A percentile compares a stretch with the other conserved stretches of the same genome.
Conservation (phyloP, 2,888 invertebrate species). For the Lathronympha strigana region DNA sequence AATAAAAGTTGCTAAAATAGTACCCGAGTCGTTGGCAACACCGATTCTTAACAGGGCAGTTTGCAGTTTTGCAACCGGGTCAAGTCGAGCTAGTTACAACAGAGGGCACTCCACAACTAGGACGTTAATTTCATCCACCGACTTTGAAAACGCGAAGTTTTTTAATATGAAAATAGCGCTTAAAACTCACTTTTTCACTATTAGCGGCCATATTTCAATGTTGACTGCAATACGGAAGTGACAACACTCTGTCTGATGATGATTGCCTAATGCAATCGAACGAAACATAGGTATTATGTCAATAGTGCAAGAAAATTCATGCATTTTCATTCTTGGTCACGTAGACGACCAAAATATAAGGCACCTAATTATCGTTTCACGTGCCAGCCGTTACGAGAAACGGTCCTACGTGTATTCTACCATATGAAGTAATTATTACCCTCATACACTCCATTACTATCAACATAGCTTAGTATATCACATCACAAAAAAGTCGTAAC, state of each 20-base stretch:
- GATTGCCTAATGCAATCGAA: too few relatives aligned
- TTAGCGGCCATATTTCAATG: too few relatives aligned
- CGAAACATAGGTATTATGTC: too few relatives aligned
- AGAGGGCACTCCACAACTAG: background rate
- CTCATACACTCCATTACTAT: slow-evolving; percentile 4
- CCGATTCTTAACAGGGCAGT: background rate
- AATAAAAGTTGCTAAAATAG: too few relatives aligned
- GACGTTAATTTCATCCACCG: background rate
- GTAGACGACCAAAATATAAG: background rate
- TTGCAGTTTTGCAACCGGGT: background rate
- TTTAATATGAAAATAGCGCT: too few relatives aligned
- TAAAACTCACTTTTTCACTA: too few relatives aligned
- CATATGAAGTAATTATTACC: slow-evolving; percentile 19
- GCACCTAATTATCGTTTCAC: background rate
- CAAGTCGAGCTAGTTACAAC: background rate
- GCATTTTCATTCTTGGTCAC: too few relatives aligned
- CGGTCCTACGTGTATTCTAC: background rate
- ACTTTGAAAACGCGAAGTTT: background rate
- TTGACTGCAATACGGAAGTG: too few relatives aligned
- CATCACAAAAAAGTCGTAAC: background rate
- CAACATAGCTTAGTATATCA: background rate
- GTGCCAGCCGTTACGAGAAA: background rate
- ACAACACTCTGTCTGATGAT: too few relatives aligned
- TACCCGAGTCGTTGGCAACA: too few relatives aligned
- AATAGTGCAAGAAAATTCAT: too few relatives aligned